These are phyloP conservation scores for Onychostoma macrolepis DNA, from an alignment of 2,113 vertebrate species.

Conservation along the genomic window DNA sequence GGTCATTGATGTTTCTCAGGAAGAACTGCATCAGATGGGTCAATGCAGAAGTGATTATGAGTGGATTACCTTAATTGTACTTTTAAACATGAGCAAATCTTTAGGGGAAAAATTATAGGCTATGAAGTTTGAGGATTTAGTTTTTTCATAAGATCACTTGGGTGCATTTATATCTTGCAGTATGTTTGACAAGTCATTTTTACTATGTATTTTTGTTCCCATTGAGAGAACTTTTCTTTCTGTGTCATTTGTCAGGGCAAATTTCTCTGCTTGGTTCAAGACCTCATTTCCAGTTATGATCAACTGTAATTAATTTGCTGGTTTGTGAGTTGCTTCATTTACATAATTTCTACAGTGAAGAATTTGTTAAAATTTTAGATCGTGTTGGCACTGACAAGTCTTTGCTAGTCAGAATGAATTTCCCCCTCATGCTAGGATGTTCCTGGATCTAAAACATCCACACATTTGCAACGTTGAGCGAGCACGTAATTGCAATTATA, in stretches of 20 bases:
- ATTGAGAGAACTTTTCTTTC: background rate
- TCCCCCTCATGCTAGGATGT: background rate
- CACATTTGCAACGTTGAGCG: no score
- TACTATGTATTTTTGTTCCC: background rate
- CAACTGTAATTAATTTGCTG: conserved; percentile 20
- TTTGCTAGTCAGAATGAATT: background rate
- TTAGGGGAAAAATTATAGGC: background rate
- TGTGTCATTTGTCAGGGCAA: background rate
- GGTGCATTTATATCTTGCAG: background rate
- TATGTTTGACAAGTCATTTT: conserved; percentile 9
- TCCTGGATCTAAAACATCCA: no score
- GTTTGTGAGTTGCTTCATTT: conserved; percentile 7
- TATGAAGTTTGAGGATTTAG: background rate
- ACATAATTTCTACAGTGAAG: background rate
- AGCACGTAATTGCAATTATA: background rate
- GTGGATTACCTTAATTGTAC: conserved; percentile 7
- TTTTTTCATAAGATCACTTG: background rate
- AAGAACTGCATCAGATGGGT: background rate
- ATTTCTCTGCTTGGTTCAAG: background rate
- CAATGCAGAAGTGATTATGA: background rate
- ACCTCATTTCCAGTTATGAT: background rate
- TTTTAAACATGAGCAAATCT: background rate
- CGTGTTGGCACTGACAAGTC: background rate
- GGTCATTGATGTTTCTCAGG: conserved; percentile 33
- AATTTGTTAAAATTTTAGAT: background rate